phyloP scores from a whole-genome alignment of 2,113 vertebrate species.

The Empidonax traillii region DNA sequence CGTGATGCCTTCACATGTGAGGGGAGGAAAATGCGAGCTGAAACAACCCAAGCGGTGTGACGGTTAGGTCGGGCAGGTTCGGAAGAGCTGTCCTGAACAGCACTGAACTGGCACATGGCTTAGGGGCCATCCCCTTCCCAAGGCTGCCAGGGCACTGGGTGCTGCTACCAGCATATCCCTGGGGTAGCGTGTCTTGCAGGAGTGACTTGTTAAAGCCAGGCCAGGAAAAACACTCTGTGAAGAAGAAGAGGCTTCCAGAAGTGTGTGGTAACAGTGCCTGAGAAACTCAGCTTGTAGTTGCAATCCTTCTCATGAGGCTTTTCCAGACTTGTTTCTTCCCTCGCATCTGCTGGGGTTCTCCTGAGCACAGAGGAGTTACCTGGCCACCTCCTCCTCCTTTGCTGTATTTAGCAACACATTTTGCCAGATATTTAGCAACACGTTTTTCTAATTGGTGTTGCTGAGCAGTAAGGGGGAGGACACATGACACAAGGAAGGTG shows the following conservation, averaged over 20 bases:
- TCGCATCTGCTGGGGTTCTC: not conserved
- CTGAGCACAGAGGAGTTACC: not conserved
- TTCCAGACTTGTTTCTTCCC: slow-evolving; percentile 10
- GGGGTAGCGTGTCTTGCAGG: not conserved
- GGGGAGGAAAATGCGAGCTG: not conserved
- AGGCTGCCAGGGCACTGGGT: not conserved
- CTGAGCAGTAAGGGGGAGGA: not conserved
- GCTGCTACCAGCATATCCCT: not conserved
- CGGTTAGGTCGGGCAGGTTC: accelerated
- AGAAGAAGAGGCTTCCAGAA: not conserved
- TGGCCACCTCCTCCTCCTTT: not conserved
- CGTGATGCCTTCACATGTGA: not conserved
- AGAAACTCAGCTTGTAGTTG: not conserved
- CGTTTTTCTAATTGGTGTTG: slow-evolving; percentile 32
- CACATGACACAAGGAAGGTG: not conserved
- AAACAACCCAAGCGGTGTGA: not conserved
- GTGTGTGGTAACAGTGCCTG: not conserved
- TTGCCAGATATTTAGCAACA: slow-evolving; percentile 42
- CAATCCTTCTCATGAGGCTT: not conserved
- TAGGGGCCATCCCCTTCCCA: not conserved
- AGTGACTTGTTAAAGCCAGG: not conserved
- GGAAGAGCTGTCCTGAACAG: not conserved
- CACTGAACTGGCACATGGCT: accelerated
- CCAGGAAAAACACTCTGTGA: not conserved
- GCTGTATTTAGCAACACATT: slow-evolving; percentile 46